Base-by-base conservation (phyloP, 2,888 invertebrate genomes). In the Athalia circularis region DNA sequence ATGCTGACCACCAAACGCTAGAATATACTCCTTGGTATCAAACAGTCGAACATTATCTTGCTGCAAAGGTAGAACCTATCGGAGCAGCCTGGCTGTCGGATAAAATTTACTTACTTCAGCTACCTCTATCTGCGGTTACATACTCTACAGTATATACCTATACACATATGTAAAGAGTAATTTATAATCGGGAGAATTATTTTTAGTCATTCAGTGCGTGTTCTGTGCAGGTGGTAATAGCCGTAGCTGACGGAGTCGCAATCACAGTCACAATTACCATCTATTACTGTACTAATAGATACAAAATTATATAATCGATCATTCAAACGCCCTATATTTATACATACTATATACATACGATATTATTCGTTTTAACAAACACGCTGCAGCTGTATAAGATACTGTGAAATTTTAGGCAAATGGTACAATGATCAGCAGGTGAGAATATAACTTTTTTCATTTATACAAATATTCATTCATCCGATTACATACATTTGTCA, bases 1-100 rank as follows among this genome's bases (percentile, higher is more conserved):
- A 83, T 82, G 83, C 83, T 78, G 81, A 80, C 75, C 75, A 75
- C 75, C 61, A 82, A 77, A 81, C 79, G 79, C 80, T 80, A 83
- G 82, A 83, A 62, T 29, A 82, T 79, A 82, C 83, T 77, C 75
- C 57, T 65, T 75, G 79, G 50, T 65, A 47, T 75, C 77, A 76
- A 76, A 81, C 76, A 65, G 79, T 79, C 76, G 75, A 76, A 61
- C 79, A 61, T 75, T 76, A 67, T 65, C 65, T 65, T 45, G 47
- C 4, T n/a, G 62, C 75, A 62, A 47, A 72, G 72, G 57, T 72
- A 57, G 72, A 29, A 29, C 59, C 72, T 47, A 72, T 59, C 59
- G 72, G 11, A 59, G 5, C 59, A 47, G n/a, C 45, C 29, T 59
- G 43, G 57, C 57, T 72, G 57, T 59, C 47, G 29, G 7, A 4